Percentiles rank a stretch among this genome's conserved stretches.
These are phyloP conservation scores for Sarcoramphus papa DNA, from an alignment of 2,797 vertebrate species.

Conservation along the genomic window DNA sequence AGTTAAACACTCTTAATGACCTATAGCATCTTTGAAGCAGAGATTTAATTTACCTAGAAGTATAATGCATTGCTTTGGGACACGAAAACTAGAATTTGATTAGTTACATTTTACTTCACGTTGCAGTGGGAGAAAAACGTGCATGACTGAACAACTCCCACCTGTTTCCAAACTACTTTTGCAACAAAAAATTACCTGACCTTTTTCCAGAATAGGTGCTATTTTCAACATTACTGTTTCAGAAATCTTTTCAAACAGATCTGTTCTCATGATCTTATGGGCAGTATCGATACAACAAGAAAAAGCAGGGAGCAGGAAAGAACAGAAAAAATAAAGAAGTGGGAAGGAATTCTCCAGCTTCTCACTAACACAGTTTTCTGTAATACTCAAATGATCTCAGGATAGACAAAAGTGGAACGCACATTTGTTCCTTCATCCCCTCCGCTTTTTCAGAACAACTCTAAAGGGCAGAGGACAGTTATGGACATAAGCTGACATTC, in stretches of 20 bases:
- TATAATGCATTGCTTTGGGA: neutral
- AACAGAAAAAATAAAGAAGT: neutral
- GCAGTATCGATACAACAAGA: neutral
- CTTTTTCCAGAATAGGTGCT: neutral
- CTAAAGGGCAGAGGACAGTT: neutral
- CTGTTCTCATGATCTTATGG: neutral
- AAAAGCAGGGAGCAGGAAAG: neutral
- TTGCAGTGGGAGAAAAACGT: neutral
- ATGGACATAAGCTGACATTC: neutral
- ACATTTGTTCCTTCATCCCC: neutral
- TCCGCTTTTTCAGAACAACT: neutral
- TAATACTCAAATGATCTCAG: neutral
- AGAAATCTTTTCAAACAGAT: neutral
- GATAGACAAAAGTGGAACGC: neutral
- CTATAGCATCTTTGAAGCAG: neutral
- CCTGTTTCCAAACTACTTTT: neutral
- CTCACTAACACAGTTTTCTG: neutral
- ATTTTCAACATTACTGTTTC: neutral
- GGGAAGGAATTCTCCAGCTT: neutral
- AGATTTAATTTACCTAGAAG: neutral
- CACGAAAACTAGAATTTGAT: neutral
- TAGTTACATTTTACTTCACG: neutral
- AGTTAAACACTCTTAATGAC: neutral
- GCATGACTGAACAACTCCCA: neutral
- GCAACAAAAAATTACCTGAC: neutral